Evolutionary conservation across 2,888 invertebrate species (phyloP), one percentile per base, ranked within the genome.

Genomic region (Rotaria magnacalcarata): DNA sequence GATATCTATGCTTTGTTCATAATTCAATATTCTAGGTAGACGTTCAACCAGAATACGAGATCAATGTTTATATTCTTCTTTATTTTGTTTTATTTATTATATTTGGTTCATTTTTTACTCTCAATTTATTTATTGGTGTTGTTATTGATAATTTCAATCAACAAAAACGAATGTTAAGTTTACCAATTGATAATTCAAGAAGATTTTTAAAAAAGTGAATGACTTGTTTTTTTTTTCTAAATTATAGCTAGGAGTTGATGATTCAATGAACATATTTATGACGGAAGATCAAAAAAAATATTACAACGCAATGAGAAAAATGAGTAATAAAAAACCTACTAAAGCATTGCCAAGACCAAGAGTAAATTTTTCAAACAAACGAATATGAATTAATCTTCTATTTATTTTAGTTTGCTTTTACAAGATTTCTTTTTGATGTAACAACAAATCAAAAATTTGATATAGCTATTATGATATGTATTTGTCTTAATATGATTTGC

Each of bases 61-160:
- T 95, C 88, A 96, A 96, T 92, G 95, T 96, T 92, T 97, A 97
- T 92, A 93, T 97, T 89, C 74, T 86, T 24, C 4, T 43, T 47
- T 97, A 97, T 93, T 98, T 97, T 93, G 97, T 98, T 91, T 96
- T 97, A 93, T 98, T 98, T 93, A 98, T 98, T 91, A 96, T 98
- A 91, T 97, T 97, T 92, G 97, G 98, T 90, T 96, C 97, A 90
- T 98, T 98, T 94, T 98, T 98, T 93, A 98, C 97, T 90, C 94
- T 98, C 90, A 98, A 98, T 93, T 95, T 98, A 92, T 98, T 98
- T 93, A 97, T 98, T 93, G 97, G 97, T 93, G 97, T 98, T 92
- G 98, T 98, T 93, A 98, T 98, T 92, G 97, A 98, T 92, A 98
- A 98, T 93, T 98, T 98, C 92, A 98, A 98, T 92, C 96, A 97